Evolutionary conservation across 2,113 vertebrate genomes (phyloP).

Genomic region (crab-eating macaque (Macaca fascicularis)): DNA sequence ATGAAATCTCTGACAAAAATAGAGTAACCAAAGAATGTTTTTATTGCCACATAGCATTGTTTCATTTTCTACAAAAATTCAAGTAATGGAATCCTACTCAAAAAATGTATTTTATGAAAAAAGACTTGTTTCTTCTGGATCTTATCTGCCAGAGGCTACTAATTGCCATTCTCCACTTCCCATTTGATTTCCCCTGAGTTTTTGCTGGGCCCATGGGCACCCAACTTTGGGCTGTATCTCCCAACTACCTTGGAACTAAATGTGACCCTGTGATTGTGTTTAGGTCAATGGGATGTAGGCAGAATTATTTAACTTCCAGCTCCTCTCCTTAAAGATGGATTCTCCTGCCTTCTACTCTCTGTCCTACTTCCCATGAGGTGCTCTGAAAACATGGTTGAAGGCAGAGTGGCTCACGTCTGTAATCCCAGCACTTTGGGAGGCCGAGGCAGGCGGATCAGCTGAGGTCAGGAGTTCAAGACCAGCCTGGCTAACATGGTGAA

Average conservation of each 20-base stretch:
- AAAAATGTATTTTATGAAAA: not conserved
- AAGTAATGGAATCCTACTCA: conserved; percentile 10
- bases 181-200: not conserved
- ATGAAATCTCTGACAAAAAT: not conserved
- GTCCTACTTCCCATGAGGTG: not conserved
- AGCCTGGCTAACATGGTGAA: no score
- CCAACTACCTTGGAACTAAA: not conserved
- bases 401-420: no score
- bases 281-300: not conserved
- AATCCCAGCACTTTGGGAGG: no score
- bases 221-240: not conserved
- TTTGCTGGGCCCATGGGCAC: not conserved
- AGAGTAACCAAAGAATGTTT: not conserved
- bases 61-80: conserved; percentile 24
- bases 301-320: not conserved
- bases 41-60: not conserved
- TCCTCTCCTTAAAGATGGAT: not conserved
- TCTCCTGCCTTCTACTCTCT: not conserved
- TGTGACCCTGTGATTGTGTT: not conserved
- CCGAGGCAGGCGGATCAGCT: no score
- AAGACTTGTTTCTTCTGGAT: not conserved
- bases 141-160: not conserved
- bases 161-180: not conserved
- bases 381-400: not conserved
- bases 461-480: no score